These are phyloP conservation scores for Zaprionus vittiger DNA, from an alignment of 1,140 invertebrate species.

Conservation along the genomic window DNA sequence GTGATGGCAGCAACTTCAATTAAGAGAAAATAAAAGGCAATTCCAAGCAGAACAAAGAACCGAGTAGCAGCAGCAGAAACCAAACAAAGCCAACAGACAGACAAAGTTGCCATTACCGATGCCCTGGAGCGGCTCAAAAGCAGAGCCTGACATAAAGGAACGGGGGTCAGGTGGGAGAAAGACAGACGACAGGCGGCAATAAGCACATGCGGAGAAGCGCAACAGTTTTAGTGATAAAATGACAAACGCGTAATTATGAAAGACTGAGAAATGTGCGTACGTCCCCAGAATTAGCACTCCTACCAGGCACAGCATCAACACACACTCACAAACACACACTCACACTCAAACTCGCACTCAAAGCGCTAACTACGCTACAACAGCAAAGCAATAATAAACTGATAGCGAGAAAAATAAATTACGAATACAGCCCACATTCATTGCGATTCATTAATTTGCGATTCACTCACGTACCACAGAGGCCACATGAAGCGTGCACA, in stretches of 20 bases:
- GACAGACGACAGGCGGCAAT: conserved; percentile 5
- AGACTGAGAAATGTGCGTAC: conserved; percentile 72
- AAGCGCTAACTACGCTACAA: conserved; percentile 23
- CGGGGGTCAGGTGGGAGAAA: not conserved
- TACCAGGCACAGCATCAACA: conserved; percentile 18
- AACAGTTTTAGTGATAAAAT: conserved; percentile 81
- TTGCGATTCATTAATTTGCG: conserved; percentile 71
- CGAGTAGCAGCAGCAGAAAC: conserved; percentile 55
- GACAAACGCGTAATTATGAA: conserved; percentile 75
- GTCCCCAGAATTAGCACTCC: not conserved
- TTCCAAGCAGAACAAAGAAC: conserved; percentile 75
- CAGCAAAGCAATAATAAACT: conserved; percentile 49
- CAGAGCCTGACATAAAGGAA: not conserved
- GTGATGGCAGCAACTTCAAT: conserved; percentile 81
- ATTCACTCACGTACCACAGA: conserved; percentile 61
- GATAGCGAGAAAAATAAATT: conserved; percentile 36
- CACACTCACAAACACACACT: conserved; percentile 11
- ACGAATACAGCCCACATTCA: conserved; percentile 52
- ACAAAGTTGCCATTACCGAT: conserved; percentile 52
- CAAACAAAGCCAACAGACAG: conserved; percentile 61
- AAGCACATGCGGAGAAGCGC: conserved; percentile 59
- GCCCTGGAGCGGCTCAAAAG: conserved; percentile 5
- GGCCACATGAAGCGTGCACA: conserved; percentile 26
- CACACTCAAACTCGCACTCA: not conserved
- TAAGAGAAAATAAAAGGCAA: conserved; percentile 82